phyloP scores from a whole-genome alignment of 2,113 vertebrate species.

The Engystomops pustulosus region DNA sequence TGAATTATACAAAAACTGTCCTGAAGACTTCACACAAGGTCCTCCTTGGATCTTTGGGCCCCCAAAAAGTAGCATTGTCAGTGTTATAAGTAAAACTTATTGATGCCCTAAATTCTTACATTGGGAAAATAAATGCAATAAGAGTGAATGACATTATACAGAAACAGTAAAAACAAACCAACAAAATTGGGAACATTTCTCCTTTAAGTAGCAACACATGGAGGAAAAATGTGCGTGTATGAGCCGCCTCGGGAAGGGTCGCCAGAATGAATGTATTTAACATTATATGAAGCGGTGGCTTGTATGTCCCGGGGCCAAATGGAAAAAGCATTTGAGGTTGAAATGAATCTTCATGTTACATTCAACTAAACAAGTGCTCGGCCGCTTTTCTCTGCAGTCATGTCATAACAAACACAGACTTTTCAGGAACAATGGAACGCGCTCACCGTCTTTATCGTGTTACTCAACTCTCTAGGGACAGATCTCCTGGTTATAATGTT shows the following conservation, averaged over 20 bases:
- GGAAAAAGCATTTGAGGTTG: conserved; percentile 43
- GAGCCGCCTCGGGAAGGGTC: not conserved
- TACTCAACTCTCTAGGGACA: not conserved
- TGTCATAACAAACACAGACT: conserved; percentile 19
- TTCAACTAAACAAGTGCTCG: conserved; percentile 21
- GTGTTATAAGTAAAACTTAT: no score
- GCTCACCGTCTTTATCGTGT: not conserved
- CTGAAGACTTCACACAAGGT: no score
- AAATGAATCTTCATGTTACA: conserved; percentile 38
- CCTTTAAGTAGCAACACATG: conserved; percentile 37
- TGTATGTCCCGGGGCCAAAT: conserved; percentile 40
- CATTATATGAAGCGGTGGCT: conserved; percentile 41
- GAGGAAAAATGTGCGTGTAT: conserved; percentile 23
- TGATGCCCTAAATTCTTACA: no score
- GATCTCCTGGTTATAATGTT: not conserved
- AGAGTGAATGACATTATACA: not conserved
- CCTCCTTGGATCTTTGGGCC: no score
- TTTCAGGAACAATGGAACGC: conserved; percentile 5
- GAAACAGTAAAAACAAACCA: not conserved
- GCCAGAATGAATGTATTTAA: conserved; percentile 27
- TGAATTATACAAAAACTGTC: no score
- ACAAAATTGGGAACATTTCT: conserved; percentile 27
- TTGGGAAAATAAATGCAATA: not conserved
- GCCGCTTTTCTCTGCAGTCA: not conserved
- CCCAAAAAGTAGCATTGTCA: no score